Evolutionary conservation across 2,113 vertebrate genomes (phyloP), one percentile per base, ranked within the genome.

Genomic region (Bathybates hornii): DNA sequence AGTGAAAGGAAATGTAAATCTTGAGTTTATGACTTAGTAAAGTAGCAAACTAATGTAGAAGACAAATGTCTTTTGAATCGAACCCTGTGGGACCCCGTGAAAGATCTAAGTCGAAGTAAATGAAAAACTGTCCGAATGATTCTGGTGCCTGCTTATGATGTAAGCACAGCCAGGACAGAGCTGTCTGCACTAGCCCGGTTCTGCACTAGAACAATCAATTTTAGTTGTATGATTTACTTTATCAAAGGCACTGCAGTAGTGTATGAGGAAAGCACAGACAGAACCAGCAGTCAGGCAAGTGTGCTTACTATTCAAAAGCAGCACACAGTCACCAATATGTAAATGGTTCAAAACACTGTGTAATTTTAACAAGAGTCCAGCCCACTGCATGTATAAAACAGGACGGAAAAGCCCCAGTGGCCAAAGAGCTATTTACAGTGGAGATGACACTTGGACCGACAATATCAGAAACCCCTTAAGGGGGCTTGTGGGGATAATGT

Each of bases 401-500:
- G 82, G 81, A 81, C 34, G 80, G 50, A 86, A 85, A 78, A 54
- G 48, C 59, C 83, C 88, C 85, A 38, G 41, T 34, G 86, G 88
- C 83, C 61, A 50, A 13, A 10, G 21, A 90, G 66, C 88, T 89
- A 92, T 88, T 92, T 85, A 89, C 87, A 87, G 80, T 24, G 34
- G 86, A 85, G 82, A 84, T 63, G 87, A 78, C 90, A 87, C 86
- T 85, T 24, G 34, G 63, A 56, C 68, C 11, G n/a, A 82, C 81
- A 84, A 82, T 81, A 89, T 91, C 83, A 82, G 81, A 87, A 89
- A 56, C 6, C 76, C 91, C 93, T 89, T 32, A 68, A 91, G 94
- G 89, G 89, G 87, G 83, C 87, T 89, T 54, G 43, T 83, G 91
- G 91, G 89, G 71, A 80, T 89, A 80, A 92, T 90, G 88, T 88